Evolutionary conservation across 2,888 invertebrate species (phyloP).

Genomic region (Meghimatium bilineatum): DNA sequence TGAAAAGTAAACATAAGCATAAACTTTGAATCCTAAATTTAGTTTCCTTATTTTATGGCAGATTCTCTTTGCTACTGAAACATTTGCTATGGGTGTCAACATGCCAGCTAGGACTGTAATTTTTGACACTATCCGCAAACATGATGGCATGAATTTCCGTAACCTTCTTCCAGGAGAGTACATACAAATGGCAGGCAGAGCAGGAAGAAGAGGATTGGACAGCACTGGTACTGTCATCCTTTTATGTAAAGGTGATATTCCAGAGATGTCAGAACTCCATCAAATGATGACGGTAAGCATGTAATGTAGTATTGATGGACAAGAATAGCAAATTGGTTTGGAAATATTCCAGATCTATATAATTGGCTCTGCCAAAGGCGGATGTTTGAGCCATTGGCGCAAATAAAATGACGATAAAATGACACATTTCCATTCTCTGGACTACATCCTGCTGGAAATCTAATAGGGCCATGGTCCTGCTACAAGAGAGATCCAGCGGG

Average conservation of each 20-base stretch:
- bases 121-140: constrained; percentile 94
- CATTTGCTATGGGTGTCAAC: constrained; percentile 99
- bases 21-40: neutral
- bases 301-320: neutral
- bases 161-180: constrained; percentile 93
- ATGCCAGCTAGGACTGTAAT: constrained; percentile 99
- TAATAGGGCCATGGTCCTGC: too few species aligned
- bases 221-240: constrained; percentile 96
- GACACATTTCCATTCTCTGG: too few species aligned
- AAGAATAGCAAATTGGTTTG: too few species aligned
- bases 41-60: constrained; percentile 77
- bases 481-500: too few species aligned
- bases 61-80: constrained; percentile 98
- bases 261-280: constrained; percentile 85
- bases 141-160: constrained; percentile 89
- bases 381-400: too few species aligned
- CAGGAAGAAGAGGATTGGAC: constrained; percentile 95
- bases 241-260: constrained; percentile 85
- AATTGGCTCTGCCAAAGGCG: too few species aligned
- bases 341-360: too few species aligned
- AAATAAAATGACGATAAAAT: too few species aligned
- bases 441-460: too few species aligned
- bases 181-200: constrained; percentile 86
- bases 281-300: constrained; percentile 88
- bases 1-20: too few species aligned